These are phyloP conservation scores for Siniperca knerii DNA, from an alignment of 2,113 vertebrate species.

Conservation along the genomic window DNA sequence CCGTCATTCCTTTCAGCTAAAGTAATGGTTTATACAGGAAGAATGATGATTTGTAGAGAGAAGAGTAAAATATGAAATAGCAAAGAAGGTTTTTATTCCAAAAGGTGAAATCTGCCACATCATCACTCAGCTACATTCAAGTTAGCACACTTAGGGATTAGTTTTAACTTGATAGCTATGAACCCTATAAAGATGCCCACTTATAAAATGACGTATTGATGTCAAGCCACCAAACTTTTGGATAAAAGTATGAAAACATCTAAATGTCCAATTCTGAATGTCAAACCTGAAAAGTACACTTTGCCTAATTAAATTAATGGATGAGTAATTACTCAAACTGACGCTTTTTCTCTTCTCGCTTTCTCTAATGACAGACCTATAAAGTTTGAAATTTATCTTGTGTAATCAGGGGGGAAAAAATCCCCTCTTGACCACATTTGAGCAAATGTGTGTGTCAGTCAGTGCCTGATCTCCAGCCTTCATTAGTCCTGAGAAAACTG, in stretches of 20 bases:
- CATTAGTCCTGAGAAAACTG: constrained; percentile 28
- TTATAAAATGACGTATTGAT: background rate
- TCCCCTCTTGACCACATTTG: background rate
- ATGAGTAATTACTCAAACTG: constrained; percentile 2
- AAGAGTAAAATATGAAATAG: constrained; percentile 10
- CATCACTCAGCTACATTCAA: background rate
- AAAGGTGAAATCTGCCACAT: background rate
- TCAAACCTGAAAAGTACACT: constrained; percentile 13
- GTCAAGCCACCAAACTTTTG: background rate
- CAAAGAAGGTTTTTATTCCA: background rate
- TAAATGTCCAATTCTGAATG: background rate
- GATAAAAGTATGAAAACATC: background rate
- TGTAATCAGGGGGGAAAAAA: background rate
- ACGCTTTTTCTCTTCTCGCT: constrained; percentile 13
- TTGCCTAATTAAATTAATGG: constrained; percentile 5
- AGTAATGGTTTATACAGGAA: constrained; percentile 46
- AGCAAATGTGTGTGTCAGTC: constrained; percentile 32
- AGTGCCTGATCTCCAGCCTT: constrained; percentile 29
- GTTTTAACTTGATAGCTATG: background rate
- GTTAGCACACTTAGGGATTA: background rate
- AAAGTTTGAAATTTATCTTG: constrained; percentile 4
- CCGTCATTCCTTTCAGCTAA: constrained; percentile 51
- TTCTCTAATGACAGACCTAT: background rate
- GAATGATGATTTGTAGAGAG: constrained; percentile 25
- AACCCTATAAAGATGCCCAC: background rate